Evolutionary conservation across 2,888 invertebrate species (phyloP), one percentile per base, ranked within the genome.

Genomic region (Capitulum mitella): DNA sequence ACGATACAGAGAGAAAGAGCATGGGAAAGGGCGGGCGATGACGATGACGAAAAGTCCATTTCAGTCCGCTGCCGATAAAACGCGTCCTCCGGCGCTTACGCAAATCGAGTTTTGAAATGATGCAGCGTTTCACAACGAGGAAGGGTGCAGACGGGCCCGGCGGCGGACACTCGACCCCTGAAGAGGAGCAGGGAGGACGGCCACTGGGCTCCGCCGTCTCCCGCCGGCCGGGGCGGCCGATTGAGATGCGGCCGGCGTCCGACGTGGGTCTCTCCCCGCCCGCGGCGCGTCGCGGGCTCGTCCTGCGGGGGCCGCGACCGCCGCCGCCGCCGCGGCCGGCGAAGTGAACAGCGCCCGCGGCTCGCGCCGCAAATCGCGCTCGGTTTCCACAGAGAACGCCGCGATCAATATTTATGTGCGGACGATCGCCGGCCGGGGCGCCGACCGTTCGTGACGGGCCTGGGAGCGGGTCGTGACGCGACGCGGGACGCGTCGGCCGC

Each of bases 341-440:
- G n/a, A n/a, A n/a, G n/a, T n/a, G n/a, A n/a, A n/a, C n/a, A n/a
- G n/a, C n/a, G n/a, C n/a, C n/a, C n/a, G n/a, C n/a, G n/a, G n/a
- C n/a, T n/a, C n/a, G n/a, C n/a, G n/a, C n/a, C n/a, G n/a, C n/a
- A 43, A n/a, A 0, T 51, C 58, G n/a, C 58, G n/a, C 29, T 64
- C 64, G 34, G 64, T 64, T 64, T 64, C 64, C 64, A 64, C 19
- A 19, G 64, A 29, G 64, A 14, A 16, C 34, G 32, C 32, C 29
- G 19, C 64, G 34, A 64, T 64, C 32, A 64, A 64, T 64, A 64
- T 64, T 64, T 64, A 64, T 64, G 64, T 64, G 64, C 12, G 64
- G 22, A 64, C 64, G 64, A 64, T 64, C 34, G 34, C 32, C 34
- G 64, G 34, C 16, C 3, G 29, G 16, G 19, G 3, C 32, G 34